phyloP scores from a whole-genome alignment of 2,113 vertebrate species.

The Mormyrus lacerda region DNA sequence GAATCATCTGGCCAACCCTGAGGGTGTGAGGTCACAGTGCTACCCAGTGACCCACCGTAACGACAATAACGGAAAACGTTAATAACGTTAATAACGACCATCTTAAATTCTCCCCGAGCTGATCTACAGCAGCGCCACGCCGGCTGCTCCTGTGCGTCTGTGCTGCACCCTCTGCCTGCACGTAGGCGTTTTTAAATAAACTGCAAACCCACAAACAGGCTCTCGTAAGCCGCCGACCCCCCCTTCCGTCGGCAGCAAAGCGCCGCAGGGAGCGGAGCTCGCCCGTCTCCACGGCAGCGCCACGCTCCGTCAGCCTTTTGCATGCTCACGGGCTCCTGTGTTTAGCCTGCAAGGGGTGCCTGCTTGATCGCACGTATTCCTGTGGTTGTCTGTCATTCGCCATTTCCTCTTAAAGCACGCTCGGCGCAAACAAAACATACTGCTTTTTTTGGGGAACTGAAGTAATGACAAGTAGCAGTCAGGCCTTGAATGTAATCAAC shows the following conservation, averaged over 20 bases:
- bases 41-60: not conserved
- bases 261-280: not conserved
- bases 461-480: not conserved
- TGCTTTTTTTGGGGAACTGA: not conserved
- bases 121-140: not conserved
- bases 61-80: not conserved
- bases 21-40: not conserved
- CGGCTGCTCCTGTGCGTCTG: not conserved
- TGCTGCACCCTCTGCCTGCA: not conserved
- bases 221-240: not conserved
- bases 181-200: not conserved
- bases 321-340: not conserved
- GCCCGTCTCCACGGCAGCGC: not conserved
- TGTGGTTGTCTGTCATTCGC: constrained; percentile 17
- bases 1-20: not conserved
- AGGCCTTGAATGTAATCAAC: not conserved
- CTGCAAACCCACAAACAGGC: not conserved
- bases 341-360: not conserved
- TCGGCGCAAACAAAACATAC: not conserved
- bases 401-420: constrained; percentile 13
- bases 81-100: not conserved
- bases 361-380: constrained; percentile 15
- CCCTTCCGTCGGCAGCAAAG: not conserved
- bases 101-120: not conserved
- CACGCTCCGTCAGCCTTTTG: not conserved